phyloP scores from a whole-genome alignment of 2,888 invertebrate species.

The Lysandra bellargus region DNA sequence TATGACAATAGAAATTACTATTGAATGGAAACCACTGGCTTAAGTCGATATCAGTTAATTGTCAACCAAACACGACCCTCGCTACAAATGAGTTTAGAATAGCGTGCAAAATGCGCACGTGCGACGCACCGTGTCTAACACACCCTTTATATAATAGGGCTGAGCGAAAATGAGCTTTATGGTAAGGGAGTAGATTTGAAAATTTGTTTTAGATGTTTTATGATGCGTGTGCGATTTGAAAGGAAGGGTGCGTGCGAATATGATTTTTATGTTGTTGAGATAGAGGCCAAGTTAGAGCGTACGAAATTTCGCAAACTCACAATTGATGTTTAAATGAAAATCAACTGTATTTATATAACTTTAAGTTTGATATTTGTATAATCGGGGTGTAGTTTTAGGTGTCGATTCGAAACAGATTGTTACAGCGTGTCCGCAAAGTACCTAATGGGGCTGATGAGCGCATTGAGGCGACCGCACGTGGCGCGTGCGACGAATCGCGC shows the following conservation, averaged over 20 bases:
- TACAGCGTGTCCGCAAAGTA: conserved; percentile 39
- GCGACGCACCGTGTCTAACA: conserved; percentile 45
- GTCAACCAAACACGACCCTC: conserved; percentile 38
- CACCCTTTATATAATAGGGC: conserved; percentile 18
- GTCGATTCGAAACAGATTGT: conserved; percentile 39
- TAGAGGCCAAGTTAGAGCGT: conserved; percentile 6
- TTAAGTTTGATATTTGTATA: not conserved
- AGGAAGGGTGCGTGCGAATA: not conserved
- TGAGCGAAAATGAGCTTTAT: not conserved
- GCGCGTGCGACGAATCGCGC: conserved; percentile 40
- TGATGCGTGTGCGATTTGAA: not conserved
- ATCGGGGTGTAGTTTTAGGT: conserved; percentile 15
- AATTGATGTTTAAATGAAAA: not conserved
- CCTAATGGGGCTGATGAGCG: conserved; percentile 57
- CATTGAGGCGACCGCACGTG: conserved; percentile 45
- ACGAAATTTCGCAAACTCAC: not conserved
- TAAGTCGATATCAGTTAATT: conserved; percentile 29
- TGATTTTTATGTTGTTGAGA: not conserved
- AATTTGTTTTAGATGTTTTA: not conserved
- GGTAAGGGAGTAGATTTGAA: not conserved
- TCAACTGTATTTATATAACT: not conserved
- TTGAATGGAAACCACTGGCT: conserved; percentile 19
- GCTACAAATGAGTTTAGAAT: conserved; percentile 40
- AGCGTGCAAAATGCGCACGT: conserved; percentile 37
- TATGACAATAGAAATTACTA: conserved; percentile 8